A percentile compares a stretch with the other conserved stretches of the same genome.
phyloP scores from a whole-genome alignment of 2,888 invertebrate species.

The Epistrophella euchroma region DNA sequence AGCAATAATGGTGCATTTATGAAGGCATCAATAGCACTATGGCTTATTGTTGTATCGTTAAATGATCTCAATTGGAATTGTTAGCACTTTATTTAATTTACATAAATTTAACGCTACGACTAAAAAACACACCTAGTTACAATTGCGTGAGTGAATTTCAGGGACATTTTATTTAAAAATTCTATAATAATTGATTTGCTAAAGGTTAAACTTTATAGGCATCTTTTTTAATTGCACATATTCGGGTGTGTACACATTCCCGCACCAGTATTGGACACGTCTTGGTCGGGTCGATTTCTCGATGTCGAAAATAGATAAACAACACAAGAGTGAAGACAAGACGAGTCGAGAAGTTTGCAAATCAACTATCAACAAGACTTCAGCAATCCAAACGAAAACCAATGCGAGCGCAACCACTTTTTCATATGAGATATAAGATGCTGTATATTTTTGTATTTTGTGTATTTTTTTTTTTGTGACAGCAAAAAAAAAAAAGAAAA shows the following conservation, averaged over 20 bases:
- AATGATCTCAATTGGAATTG: conserved; percentile 38
- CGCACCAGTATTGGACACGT: conserved; percentile 34
- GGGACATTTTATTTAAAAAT: conserved; percentile 83
- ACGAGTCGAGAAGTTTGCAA: not conserved
- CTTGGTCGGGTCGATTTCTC: conserved; percentile 23
- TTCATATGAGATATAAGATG: conserved; percentile 1
- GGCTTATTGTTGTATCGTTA: conserved; percentile 21
- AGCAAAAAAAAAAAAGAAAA: conserved; percentile 2
- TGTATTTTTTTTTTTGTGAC: conserved; percentile 2
- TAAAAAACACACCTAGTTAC: conserved; percentile 85
- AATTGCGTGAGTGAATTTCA: conserved; percentile 92
- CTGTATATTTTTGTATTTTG: not conserved
- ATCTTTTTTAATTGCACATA: conserved; percentile 57
- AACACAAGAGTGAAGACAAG: not conserved
- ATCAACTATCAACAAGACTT: not conserved
- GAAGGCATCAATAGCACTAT: conserved; percentile 26
- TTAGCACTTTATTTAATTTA: conserved; percentile 62
- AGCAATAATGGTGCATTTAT: conserved; percentile 53
- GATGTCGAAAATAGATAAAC: not conserved
- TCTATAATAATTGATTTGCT: conserved; percentile 8
- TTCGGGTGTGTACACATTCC: conserved; percentile 61
- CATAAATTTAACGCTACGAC: conserved; percentile 26
- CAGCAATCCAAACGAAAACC: not conserved
- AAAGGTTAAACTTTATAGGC: conserved; percentile 16
- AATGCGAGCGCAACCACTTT: conserved; percentile 12